A percentile compares a stretch with the other conserved stretches of the same genome.
phyloP scores from a whole-genome alignment of 2,888 invertebrate species.

The Caenorhabditis angaria region DNA sequence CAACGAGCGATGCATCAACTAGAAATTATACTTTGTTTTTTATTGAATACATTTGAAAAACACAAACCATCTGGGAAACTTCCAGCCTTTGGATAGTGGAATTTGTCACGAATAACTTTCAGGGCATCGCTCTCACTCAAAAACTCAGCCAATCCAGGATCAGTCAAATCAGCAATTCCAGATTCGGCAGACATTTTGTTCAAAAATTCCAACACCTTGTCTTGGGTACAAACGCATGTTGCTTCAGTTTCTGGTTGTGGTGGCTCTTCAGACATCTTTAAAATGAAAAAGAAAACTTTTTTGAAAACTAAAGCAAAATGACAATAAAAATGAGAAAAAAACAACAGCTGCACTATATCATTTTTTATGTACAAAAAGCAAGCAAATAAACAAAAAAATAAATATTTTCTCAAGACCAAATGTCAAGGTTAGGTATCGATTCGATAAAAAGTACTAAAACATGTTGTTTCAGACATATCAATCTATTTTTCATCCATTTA shows the following conservation, averaged over 20 bases:
- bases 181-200: constrained; percentile 44
- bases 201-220: constrained; percentile 44
- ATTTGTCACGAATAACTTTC: constrained; percentile 57
- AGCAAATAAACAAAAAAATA: neutral
- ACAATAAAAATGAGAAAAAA: neutral
- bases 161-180: constrained; percentile 44
- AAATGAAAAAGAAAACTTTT: constrained; percentile 13
- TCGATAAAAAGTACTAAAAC: neutral
- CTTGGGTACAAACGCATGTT: constrained; percentile 44
- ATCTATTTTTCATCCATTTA: neutral
- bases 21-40: constrained; percentile 18
- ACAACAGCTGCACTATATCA: constrained; percentile 4
- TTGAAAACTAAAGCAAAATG: neutral
- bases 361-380: neutral
- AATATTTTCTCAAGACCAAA: neutral
- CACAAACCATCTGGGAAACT: constrained; percentile 61
- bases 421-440: constrained; percentile 1
- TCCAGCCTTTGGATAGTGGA: constrained; percentile 62
- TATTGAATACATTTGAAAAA: too few relatives aligned
- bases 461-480: constrained; percentile 5
- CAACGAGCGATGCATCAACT: constrained; percentile 48
- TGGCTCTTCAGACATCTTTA: constrained; percentile 16
- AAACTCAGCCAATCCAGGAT: constrained; percentile 41
- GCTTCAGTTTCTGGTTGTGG: constrained; percentile 24
- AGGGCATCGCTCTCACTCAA: constrained; percentile 50